Conservation (phyloP, 2,888 invertebrate genomes). For the Chloromyia formosa region DNA sequence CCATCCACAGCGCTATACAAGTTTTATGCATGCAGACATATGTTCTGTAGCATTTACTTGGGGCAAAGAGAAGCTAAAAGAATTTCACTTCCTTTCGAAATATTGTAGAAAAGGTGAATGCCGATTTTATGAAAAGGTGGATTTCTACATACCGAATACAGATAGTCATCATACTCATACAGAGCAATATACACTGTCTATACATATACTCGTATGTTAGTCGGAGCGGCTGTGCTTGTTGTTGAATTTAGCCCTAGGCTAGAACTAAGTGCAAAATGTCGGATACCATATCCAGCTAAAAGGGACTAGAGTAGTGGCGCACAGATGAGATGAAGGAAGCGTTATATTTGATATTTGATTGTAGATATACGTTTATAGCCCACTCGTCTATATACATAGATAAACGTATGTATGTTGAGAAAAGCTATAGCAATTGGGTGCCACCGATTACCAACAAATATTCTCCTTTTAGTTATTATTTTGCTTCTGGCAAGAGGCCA, state of each 20-base stretch:
- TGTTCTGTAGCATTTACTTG: not conserved
- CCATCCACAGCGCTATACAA: no score
- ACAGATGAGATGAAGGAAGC: not conserved
- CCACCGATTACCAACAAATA: conserved; percentile 45
- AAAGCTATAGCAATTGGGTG: conserved; percentile 30
- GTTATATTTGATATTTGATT: not conserved
- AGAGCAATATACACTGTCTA: conserved; percentile 10
- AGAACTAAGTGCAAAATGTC: conserved; percentile 3
- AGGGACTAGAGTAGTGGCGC: not conserved
- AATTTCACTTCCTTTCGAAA: conserved; percentile 17
- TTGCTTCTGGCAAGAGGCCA: conserved; percentile 43
- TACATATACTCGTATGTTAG: not conserved
- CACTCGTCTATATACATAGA: not conserved
- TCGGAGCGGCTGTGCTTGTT: not conserved
- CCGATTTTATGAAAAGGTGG: conserved; percentile 6
- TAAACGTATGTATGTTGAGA: not conserved
- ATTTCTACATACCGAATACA: not conserved
- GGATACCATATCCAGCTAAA: not conserved
- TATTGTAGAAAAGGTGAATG: conserved; percentile 28
- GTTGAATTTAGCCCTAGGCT: conserved; percentile 4
- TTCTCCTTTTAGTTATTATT: conserved; percentile 32
- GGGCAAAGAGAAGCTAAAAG: conserved; percentile 8
- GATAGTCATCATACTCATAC: not conserved
- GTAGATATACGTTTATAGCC: not conserved
- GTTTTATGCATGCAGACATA: conserved; percentile 10